A percentile compares a stretch with the other conserved stretches of the same genome.
These are phyloP conservation scores for Blennius ocellaris DNA, from an alignment of 2,113 vertebrate species.

Conservation along the genomic window DNA sequence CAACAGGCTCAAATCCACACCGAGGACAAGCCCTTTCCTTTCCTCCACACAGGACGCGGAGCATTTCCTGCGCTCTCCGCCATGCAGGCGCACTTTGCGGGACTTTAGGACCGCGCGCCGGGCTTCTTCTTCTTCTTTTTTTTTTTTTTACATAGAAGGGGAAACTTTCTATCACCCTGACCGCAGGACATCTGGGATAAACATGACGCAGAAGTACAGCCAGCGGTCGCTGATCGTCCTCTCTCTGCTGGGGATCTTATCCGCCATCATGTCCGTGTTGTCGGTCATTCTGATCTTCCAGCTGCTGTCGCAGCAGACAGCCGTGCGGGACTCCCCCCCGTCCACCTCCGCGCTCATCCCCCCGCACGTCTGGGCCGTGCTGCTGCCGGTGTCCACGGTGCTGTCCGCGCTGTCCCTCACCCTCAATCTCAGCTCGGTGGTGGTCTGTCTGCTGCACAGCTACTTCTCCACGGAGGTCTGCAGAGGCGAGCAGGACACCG, in stretches of 20 bases:
- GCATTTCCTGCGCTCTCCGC: background rate
- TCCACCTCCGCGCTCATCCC: slow-evolving; percentile 57
- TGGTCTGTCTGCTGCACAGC: slow-evolving; percentile 88
- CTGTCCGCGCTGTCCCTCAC: slow-evolving; percentile 88
- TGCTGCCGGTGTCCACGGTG: slow-evolving; percentile 85
- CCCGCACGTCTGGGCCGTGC: slow-evolving; percentile 69
- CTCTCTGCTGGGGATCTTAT: slow-evolving; percentile 84
- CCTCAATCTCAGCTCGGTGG: slow-evolving; percentile 85
- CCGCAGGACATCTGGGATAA: background rate
- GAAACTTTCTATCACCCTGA: background rate
- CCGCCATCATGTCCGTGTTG: slow-evolving; percentile 88
- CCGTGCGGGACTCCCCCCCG: slow-evolving; percentile 59
- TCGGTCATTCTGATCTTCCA: slow-evolving; percentile 90
- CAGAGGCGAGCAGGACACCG: slow-evolving; percentile 79
- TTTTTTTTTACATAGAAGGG: too few relatives aligned
- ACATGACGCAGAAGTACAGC: slow-evolving; percentile 81
- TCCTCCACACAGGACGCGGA: background rate
- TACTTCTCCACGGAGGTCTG: slow-evolving; percentile 88
- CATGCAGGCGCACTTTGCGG: slow-evolving; percentile 15
- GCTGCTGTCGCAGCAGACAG: slow-evolving; percentile 81
- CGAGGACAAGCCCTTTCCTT: slow-evolving; percentile 11
- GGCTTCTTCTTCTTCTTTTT: too few relatives aligned
- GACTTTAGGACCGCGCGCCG: slow-evolving; percentile 15
- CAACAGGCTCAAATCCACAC: slow-evolving; percentile 36
- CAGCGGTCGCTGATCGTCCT: slow-evolving; percentile 85